phyloP scores from a whole-genome alignment of 2,888 invertebrate species.

The Euzetes globulus region DNA sequence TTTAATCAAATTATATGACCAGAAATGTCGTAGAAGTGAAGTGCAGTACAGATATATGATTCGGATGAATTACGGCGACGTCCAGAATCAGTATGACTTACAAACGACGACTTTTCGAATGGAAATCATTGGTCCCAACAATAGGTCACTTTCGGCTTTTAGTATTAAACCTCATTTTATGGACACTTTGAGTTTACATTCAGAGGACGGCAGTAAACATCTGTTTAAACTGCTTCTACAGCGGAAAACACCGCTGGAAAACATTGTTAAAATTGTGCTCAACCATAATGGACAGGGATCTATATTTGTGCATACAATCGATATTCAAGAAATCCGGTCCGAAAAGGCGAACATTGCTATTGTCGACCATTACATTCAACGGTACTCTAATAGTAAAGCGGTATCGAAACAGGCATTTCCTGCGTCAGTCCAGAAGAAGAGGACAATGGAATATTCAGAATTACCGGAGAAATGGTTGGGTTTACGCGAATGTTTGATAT shows the following conservation, averaged over 20 bases:
- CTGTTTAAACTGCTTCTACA: neutral
- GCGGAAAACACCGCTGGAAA: neutral
- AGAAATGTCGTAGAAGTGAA: neutral
- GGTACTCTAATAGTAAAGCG: neutral
- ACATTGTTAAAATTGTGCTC: neutral
- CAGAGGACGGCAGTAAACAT: no score
- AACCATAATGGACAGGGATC: neutral
- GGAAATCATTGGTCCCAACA: neutral
- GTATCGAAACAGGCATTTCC: neutral
- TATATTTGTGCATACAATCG: neutral
- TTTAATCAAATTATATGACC: neutral
- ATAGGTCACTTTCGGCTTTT: neutral
- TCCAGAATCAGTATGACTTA: neutral
- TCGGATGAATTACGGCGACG: neutral
- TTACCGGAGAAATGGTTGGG: neutral
- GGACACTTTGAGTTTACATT: neutral
- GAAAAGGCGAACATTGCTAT: neutral
- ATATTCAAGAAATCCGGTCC: neutral
- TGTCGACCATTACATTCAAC: neutral
- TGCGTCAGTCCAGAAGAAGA: neutral
- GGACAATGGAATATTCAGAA: neutral
- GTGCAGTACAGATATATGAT: neutral
- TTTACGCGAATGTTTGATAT: neutral
- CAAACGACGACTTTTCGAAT: neutral
- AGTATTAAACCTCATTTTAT: neutral